Conservation (phyloP, 2,113 vertebrate species). For the Willisornis vidua region DNA sequence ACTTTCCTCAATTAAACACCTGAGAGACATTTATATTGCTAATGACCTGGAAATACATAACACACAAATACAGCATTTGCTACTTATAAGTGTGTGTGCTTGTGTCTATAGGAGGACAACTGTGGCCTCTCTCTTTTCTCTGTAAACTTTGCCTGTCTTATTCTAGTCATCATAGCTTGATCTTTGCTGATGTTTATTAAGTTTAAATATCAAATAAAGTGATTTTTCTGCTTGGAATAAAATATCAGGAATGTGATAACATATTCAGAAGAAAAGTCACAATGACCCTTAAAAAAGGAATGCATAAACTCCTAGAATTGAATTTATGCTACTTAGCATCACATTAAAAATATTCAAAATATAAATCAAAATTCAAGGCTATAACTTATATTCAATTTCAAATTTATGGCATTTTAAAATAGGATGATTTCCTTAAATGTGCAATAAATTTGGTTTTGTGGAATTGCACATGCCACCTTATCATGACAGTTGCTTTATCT, state of each 20-base stretch:
- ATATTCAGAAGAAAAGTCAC: constrained; percentile 68
- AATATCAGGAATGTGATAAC: constrained; percentile 62
- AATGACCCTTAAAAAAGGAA: constrained; percentile 69
- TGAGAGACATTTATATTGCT: not conserved
- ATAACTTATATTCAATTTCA: constrained; percentile 88
- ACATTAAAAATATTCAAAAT: constrained; percentile 87
- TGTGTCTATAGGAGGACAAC: not conserved
- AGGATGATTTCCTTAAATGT: constrained; percentile 91
- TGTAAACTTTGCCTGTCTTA: constrained; percentile 5
- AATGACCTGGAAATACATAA: not conserved
- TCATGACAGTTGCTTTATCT: constrained; percentile 88
- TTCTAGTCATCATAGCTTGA: not conserved
- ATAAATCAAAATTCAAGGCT: constrained; percentile 90
- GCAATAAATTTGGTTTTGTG: constrained; percentile 90
- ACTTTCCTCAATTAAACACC: constrained; percentile 5
- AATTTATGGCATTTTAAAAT: constrained; percentile 96
- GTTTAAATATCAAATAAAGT: constrained; percentile 46
- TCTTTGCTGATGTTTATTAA: constrained; percentile 46
- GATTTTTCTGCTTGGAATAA: constrained; percentile 61
- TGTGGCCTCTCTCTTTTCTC: not conserved
- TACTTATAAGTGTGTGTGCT: not conserved
- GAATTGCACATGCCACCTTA: constrained; percentile 86
- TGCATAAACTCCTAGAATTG: constrained; percentile 68
- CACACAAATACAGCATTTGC: not conserved
- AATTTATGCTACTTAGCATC: constrained; percentile 80